Conservation (phyloP, 2,113 vertebrate genomes). For the Regulus satrapa region DNA sequence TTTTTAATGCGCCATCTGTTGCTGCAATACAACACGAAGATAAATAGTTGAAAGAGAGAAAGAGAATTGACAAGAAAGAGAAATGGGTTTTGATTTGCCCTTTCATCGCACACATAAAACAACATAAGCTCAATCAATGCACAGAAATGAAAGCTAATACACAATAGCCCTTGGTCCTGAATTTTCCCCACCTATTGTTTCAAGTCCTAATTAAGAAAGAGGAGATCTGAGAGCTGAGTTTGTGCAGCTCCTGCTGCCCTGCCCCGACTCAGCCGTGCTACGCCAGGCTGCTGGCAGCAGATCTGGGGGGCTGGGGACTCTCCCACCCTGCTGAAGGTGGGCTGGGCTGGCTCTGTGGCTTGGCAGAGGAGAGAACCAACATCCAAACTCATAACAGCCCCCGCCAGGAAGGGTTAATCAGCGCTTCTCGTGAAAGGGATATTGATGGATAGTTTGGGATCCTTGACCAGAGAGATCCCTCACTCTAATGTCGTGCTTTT, state of each 20-base stretch:
- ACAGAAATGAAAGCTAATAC: slow-evolving; percentile 76
- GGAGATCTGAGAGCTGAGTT: not conserved
- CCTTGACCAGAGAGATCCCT: not conserved
- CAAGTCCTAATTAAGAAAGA: slow-evolving; percentile 67
- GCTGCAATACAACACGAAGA: slow-evolving; percentile 24
- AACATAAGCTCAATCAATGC: slow-evolving; percentile 66
- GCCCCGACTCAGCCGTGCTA: slow-evolving; percentile 39
- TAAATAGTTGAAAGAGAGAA: slow-evolving; percentile 55
- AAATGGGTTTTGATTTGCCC: slow-evolving; percentile 69
- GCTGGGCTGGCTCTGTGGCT: not conserved
- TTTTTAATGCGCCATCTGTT: slow-evolving; percentile 64
- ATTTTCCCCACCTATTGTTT: slow-evolving; percentile 63
- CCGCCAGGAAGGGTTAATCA: slow-evolving; percentile 82
- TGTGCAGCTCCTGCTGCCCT: slow-evolving; percentile 52
- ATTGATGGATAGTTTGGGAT: slow-evolving; percentile 77
- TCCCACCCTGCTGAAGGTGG: slow-evolving; percentile 52
- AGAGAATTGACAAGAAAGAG: slow-evolving; percentile 60
- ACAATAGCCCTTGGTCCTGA: slow-evolving; percentile 59
- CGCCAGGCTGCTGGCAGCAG: slow-evolving; percentile 57
- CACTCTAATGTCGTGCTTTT: not conserved
- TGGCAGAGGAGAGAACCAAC: slow-evolving; percentile 55
- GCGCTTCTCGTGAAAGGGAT: slow-evolving; percentile 68
- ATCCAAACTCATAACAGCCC: slow-evolving; percentile 66
- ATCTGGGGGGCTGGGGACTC: slow-evolving; percentile 22
- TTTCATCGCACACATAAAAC: slow-evolving; percentile 65